Evolutionary conservation across 2,113 vertebrate species (phyloP), one percentile per base, ranked within the genome.

Genomic region (Eupsittula cactorum): DNA sequence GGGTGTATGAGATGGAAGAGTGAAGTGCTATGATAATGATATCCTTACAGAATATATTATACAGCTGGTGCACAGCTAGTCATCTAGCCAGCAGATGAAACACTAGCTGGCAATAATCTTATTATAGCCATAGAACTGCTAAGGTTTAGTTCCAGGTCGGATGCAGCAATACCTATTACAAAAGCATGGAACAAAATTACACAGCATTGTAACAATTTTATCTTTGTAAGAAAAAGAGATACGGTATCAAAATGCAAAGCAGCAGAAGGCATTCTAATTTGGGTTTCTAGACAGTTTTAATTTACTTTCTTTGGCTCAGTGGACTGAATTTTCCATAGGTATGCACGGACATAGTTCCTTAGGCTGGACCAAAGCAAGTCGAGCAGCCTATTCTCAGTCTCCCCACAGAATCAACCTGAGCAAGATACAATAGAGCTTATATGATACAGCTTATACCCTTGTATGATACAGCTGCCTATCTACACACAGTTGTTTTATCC

Each of bases 51-150:
- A 92, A 93, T 86, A 82, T 29, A 83, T 96, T 84, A 76, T 93
- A 80, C 93, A 96, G 92, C 95, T 97, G 95, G 90, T 94, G 67
- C 86, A 92, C 90, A 94, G 90, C 92, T 90, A 92, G 83, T 93
- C 90, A 93, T 95, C 73, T 64, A 96, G 70, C 64, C 82, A 94
- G 88, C 57, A 96, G 80, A 96, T 93, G 82, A 96, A 94, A 93
- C 80, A 92, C 69, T 90, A 82, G 68, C 68, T 95, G 96, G 93
- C 89, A 93, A 82, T 83, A 50, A 49, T 94, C 76, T 86, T 96
- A 94, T 92, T 93, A 94, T 75, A 96, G 91, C 52, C 1, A 0
- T 27, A 33, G 57, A 90, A 82, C 63, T 64, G 83, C 62, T 79
- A 78, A 75, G 50, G 82, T 84, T 94, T 95, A 73, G 89, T 93